These are phyloP conservation scores for Pipistrellus kuhlii DNA, from an alignment of 2,797 vertebrate genomes.

Conservation along the genomic window DNA sequence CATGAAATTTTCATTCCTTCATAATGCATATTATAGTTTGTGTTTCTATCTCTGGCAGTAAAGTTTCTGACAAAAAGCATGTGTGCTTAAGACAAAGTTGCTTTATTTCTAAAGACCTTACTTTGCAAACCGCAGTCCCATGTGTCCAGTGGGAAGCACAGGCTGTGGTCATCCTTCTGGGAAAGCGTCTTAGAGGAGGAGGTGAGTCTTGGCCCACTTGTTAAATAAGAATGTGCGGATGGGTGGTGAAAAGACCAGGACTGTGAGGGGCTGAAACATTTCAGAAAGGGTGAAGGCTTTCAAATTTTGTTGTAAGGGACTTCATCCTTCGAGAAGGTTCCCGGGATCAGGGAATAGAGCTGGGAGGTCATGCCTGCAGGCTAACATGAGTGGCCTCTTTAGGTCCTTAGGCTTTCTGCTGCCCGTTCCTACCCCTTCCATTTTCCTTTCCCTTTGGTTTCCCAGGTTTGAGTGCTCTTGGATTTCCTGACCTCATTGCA, in stretches of 20 bases:
- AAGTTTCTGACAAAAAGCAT: conserved; percentile 58
- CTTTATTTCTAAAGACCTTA: conserved; percentile 36
- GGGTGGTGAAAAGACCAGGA: background rate
- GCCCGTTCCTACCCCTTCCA: background rate
- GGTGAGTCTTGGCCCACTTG: background rate
- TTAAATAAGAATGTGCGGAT: background rate
- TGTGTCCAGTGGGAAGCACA: background rate
- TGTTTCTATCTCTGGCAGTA: conserved; percentile 1
- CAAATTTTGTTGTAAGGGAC: background rate
- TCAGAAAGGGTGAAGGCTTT: background rate
- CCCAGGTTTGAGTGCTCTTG: background rate
- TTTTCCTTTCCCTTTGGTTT: background rate
- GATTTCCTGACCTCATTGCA: background rate
- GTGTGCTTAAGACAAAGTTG: conserved; percentile 25
- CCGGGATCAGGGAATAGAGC: background rate
- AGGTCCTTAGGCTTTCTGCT: background rate
- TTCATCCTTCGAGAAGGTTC: background rate
- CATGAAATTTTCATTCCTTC: conserved; percentile 17
- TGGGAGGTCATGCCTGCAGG: background rate
- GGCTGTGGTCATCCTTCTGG: conserved; percentile 27
- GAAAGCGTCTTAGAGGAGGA: background rate
- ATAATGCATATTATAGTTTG: background rate
- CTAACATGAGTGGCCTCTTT: background rate
- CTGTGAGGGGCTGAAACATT: background rate
- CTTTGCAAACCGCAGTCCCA: conserved; percentile 21